Evolutionary conservation across 2,113 vertebrate genomes (phyloP), one percentile per base, ranked within the genome.

Genomic region (Tringa solitaria): DNA sequence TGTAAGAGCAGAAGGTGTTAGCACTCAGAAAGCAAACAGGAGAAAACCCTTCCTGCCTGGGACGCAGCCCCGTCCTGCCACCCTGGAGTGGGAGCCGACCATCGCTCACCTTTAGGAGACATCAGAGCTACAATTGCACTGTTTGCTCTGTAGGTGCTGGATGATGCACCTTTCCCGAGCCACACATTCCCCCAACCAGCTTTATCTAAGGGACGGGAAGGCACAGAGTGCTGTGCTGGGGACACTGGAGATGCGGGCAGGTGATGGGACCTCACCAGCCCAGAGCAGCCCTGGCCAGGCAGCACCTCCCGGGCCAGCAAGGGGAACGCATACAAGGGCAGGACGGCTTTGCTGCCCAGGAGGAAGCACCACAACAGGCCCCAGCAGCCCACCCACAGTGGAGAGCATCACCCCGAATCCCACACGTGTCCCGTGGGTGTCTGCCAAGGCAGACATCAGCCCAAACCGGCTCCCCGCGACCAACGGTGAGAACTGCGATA

Each of bases 351-450:
- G 21, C 27, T 45, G 56, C 11, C 2, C 2, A 21, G 77, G 26
- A 35, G 32, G 27, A 32, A 51, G 28, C 14, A 32, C 43, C 33
- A 10, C 20, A 12, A 27, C 41, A 37, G 35, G 14, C 19, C 22
- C 45, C 60, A 41, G 33, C 51, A 79, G 67, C 59, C 59, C 60
- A 14, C 11, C n/a, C 3, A 0, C 1, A 2, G n/a, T 8, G 12
- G 26, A n/a, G n/a, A 54, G 27, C 21, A 1, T 2, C 39, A 28
- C 10, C 39, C 48, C 43, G 17, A 2, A 6, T 3, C 74, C 67
- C 6, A 33, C 7, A 0, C 2, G 0, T 14, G 46, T 35, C 48
- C 57, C 2, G 0, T 1, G 20, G 5, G 43, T 28, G 4, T 12
- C 30, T 41, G 43, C 28, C 8, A 1, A 45, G 75, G 51, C 0